Evolutionary conservation across 1,140 invertebrate genomes (phyloP), one percentile per base, ranked within the genome.

Genomic region (Dryas iulia): DNA sequence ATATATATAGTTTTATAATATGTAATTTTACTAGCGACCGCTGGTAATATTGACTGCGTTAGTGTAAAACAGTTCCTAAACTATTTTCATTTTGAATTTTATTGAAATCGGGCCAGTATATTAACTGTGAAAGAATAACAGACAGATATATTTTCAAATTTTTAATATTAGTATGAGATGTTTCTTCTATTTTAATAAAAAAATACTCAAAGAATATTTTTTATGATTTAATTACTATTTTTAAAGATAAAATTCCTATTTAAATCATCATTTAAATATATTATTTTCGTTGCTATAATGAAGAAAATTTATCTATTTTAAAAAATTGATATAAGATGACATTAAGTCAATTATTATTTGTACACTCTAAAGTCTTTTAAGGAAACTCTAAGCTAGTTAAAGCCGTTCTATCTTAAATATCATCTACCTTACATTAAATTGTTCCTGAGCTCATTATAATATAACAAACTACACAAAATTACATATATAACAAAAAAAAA

Each of bases 351-450:
- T 66, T 59, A 72, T 74, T 74, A 69, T 74, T 74, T 74, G 84
- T 89, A 90, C 85, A 85, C 76, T 86, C 86, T 89, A 89, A 81
- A 83, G 84, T 88, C 84, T 87, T 90, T 81, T 78, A 85, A 78
- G 79, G 73, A 85, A 83, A 84, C 69, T 77, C 86, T 90, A 90
- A 89, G 82, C 86, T 90, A 90, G 69, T 90, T 90, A 90, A 90
- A 90, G 87, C 87, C 84, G 66, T 88, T 81, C 86, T 87, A 87
- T 84, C 77, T 87, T 87, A 89, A 61, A 33, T 33, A 59, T 52
- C 25, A 66, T 71, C 66, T 72, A 76, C 63, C 69, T 73, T 76
- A 77, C 47, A 63, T 56, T 56, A 62, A 73, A 73, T 73, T 70
- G 72, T 63, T 73, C 72, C 72, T 68, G 70, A 69, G 61, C 61